Percentiles rank a stretch among this genome's conserved stretches.
phyloP scores from a whole-genome alignment of 1,140 invertebrate genomes.

The Lepidurus packardi region DNA sequence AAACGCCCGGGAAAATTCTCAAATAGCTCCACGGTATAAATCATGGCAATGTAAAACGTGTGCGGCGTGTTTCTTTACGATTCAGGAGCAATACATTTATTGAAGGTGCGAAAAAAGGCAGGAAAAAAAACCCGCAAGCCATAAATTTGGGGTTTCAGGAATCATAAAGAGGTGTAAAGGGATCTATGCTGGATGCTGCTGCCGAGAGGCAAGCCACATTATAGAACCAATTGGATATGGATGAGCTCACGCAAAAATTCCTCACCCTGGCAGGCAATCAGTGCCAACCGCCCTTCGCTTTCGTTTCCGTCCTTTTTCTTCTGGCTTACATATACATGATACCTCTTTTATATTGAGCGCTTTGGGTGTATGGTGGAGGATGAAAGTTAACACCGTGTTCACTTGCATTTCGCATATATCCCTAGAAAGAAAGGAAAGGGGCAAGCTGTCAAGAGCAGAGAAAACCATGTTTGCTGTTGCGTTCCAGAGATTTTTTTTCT shows the following conservation, averaged over 20 bases:
- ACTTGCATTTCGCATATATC: background rate
- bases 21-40: too few species aligned
- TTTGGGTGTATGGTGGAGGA: background rate
- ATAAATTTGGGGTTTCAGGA: background rate
- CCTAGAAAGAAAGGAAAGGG: background rate
- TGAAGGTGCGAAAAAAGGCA: background rate
- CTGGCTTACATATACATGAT: background rate
- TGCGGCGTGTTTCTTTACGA: background rate
- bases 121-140: background rate
- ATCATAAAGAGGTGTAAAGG: background rate
- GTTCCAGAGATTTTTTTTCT: background rate
- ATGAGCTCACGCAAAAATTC: constrained; percentile 18
- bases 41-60: background rate
- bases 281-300: background rate
- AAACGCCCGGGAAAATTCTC: too few species aligned
- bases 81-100: background rate
- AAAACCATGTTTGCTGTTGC: background rate
- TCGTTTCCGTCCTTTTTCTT: background rate
- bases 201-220: background rate
- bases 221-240: constrained; percentile 16
- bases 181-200: background rate
- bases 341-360: background rate
- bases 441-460: background rate
- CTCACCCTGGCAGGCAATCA: constrained; percentile 13
- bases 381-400: background rate